Evolutionary conservation across 2,113 vertebrate genomes (phyloP), one percentile per base, ranked within the genome.

Genomic region (Nestor notabilis): DNA sequence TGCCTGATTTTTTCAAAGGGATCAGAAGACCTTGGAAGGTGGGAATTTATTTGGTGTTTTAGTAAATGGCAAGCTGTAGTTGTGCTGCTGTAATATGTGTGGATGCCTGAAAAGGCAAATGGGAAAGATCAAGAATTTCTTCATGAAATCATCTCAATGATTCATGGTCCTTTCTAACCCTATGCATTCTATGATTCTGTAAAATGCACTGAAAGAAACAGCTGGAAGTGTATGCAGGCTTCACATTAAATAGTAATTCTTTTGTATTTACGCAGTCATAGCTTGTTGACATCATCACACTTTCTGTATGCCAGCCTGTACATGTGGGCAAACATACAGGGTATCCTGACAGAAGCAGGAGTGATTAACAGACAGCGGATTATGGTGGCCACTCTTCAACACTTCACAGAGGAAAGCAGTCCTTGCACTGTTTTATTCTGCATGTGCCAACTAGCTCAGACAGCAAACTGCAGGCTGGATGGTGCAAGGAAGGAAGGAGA

Each of bases 1-100:
- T 99, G 98, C 98, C 98, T 83, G 98, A 99, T 97, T 99, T 99
- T 94, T 99, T 99, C 97, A 99, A 98, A 95, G 98, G 98, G 65
- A 99, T 99, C 83, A 95, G 98, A 92, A 98, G 98, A 95, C 98
- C 98, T 12, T 99, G 98, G 98, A 99, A 98, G 98, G 98, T 99
- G 92, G 94, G 97, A 76, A 79, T 89, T 83, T 77, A 61, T 66
- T 39, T 72, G 31, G 7, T 71, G 46, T 68, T 79, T 33, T 74
- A 41, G 20, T 80, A 89, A 78, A 63, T 60, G 41, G 31, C 53
- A 95, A 60, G 37, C 41, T 91, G 44, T 65, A 65, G 10, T 33
- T 79, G 5, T 9, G 41, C 58, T 71, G 29, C 41, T 96, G 39
- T 46, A 86, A 49, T 31, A 37, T 0, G 4, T 66, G 55, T 39